Evolutionary conservation across 2,888 invertebrate species (phyloP).

Genomic region (Drosophila neonasuta): DNA sequence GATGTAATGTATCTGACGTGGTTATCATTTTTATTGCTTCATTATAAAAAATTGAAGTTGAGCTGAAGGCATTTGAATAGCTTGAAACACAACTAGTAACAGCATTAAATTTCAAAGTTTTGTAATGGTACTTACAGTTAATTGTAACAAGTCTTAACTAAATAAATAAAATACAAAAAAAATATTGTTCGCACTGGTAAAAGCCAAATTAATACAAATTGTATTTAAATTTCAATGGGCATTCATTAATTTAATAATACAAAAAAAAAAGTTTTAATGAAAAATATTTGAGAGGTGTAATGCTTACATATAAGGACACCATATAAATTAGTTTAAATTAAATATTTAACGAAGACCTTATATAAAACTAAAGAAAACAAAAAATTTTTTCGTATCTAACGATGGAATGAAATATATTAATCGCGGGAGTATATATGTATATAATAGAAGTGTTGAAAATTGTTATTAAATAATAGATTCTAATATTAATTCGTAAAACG

Average conservation of each 20-base stretch:
- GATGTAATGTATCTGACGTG: constrained; percentile 5
- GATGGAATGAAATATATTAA: constrained; percentile 8
- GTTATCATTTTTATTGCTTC: constrained; percentile 31
- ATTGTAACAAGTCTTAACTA: constrained; percentile 4
- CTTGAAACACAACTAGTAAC: background rate
- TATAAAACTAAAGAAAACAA: background rate
- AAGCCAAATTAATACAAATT: constrained; percentile 32
- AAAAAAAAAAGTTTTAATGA: constrained; percentile 2
- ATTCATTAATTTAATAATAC: constrained; percentile 22
- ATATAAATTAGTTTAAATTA: constrained; percentile 27
- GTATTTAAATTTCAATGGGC: constrained; percentile 43
- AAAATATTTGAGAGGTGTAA: constrained; percentile 22
- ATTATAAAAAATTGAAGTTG: constrained; percentile 24
- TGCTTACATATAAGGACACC: constrained; percentile 19
- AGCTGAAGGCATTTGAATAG: constrained; percentile 1
- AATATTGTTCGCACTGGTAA: constrained; percentile 14
- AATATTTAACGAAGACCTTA: constrained; percentile 23
- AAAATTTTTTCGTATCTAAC: constrained; percentile 18
- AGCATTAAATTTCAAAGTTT: constrained; percentile 1
- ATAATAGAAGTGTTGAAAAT: constrained; percentile 50
- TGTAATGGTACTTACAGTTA: background rate
- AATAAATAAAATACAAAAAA: background rate
- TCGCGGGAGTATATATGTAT: constrained; percentile 45
- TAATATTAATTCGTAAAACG: constrained; percentile 51
- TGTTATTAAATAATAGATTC: constrained; percentile 56